A percentile compares a stretch with the other conserved stretches of the same genome.
phyloP scores from a whole-genome alignment of 1,140 invertebrate genomes.

The Heliothis virescens region DNA sequence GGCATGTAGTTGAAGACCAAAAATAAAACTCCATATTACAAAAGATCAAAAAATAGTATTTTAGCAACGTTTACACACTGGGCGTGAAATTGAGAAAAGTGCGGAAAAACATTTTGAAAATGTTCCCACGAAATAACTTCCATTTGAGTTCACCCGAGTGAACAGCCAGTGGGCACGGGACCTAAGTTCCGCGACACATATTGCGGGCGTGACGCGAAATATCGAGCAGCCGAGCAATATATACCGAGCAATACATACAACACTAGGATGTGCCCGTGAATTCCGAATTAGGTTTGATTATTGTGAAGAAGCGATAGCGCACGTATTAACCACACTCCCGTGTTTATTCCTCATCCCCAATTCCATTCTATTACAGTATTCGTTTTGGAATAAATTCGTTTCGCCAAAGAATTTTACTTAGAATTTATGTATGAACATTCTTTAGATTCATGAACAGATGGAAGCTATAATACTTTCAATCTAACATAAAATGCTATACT shows the following conservation, averaged over 20 bases:
- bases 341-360: slow-evolving; percentile 31
- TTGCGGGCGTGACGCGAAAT: slow-evolving; percentile 50
- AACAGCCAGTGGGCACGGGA: slow-evolving; percentile 10
- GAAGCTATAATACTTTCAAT: too few species aligned
- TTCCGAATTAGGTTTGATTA: slow-evolving; percentile 38
- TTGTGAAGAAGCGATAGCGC: slow-evolving; percentile 37
- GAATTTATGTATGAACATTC: not conserved
- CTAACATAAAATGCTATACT: not conserved
- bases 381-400: not conserved
- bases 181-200: slow-evolving; percentile 47
- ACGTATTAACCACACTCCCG: slow-evolving; percentile 20
- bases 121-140: not conserved
- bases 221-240: slow-evolving; percentile 38
- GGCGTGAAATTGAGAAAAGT: too few species aligned
- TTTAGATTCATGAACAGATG: not conserved
- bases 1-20: not conserved
- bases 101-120: too few species aligned
- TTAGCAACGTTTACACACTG: too few species aligned
- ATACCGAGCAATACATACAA: slow-evolving; percentile 46
- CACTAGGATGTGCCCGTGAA: slow-evolving; percentile 41
- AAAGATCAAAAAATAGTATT: too few species aligned
- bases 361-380: slow-evolving; percentile 17
- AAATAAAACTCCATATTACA: not conserved
- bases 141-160: not conserved
- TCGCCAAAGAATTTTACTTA: not conserved